Percentiles rank a stretch among this genome's conserved stretches.
Conservation (phyloP, 1,140 invertebrate species). For the Zaprionus lachaisei region DNA sequence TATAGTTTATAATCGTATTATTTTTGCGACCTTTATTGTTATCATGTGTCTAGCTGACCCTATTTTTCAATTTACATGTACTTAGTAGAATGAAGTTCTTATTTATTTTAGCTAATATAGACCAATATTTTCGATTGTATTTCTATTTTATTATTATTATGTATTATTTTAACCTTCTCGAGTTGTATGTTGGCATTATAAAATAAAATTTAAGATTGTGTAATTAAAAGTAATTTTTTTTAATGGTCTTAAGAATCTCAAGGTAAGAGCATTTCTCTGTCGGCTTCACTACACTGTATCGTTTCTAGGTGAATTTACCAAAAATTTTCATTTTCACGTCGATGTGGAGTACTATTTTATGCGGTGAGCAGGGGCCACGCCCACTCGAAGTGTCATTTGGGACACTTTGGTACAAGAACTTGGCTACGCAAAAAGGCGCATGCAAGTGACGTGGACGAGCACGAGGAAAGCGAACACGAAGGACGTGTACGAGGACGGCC, state of each 20-base stretch:
- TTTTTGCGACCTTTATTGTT: too few species aligned
- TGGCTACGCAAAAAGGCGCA: conserved; percentile 77
- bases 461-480: conserved; percentile 5
- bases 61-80: too few species aligned
- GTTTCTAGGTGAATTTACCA: conserved; percentile 16
- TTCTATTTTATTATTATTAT: too few species aligned
- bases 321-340: conserved; percentile 53
- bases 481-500: conserved; percentile 14
- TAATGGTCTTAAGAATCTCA: neutral
- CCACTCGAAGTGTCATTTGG: conserved; percentile 64
- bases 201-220: neutral
- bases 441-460: conserved; percentile 65
- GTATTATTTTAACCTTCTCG: neutral
- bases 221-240: too few species aligned
- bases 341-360: conserved; percentile 56
- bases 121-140: neutral
- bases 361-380: conserved; percentile 43
- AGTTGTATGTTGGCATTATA: neutral
- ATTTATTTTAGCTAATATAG: neutral
- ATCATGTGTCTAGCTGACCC: too few species aligned
- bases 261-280: conserved; percentile 7
- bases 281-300: neutral
- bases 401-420: conserved; percentile 74
- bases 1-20: too few species aligned
- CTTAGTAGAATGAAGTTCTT: too few species aligned